These are phyloP conservation scores for Phylloscopus collybita DNA, from an alignment of 2,797 vertebrate genomes.

Conservation along the genomic window DNA sequence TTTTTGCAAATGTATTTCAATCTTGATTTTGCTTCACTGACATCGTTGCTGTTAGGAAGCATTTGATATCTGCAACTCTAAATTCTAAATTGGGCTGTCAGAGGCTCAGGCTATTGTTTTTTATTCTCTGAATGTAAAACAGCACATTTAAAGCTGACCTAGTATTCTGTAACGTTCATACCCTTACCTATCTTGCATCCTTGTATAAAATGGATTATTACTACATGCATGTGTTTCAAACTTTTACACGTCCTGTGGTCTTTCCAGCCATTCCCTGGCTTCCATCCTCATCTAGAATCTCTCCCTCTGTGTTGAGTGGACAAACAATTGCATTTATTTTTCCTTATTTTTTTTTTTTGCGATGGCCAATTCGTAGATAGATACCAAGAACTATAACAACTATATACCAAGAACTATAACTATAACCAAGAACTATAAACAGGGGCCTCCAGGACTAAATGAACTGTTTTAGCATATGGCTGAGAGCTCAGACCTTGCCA, in stretches of 20 bases:
- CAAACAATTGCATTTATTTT: not conserved
- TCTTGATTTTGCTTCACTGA: not conserved
- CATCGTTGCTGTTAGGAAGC: not conserved
- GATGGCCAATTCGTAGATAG: not conserved
- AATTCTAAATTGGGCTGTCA: not conserved
- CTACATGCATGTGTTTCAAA: not conserved
- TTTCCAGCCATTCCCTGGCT: not conserved
- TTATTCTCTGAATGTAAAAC: not conserved
- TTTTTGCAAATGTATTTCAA: not conserved
- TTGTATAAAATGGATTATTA: not conserved
- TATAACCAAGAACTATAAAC: not conserved
- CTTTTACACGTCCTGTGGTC: not conserved
- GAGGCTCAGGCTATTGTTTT: not conserved
- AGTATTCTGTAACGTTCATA: not conserved
- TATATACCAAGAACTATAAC: not conserved
- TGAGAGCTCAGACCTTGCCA: slow-evolving; percentile 12
- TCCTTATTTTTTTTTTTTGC: not conserved
- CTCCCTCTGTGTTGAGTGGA: not conserved
- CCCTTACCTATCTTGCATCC: not conserved
- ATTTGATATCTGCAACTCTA: not conserved
- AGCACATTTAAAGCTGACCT: not conserved
- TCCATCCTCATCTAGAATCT: not conserved
- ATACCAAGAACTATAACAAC: not conserved
- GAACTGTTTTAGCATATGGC: not conserved
- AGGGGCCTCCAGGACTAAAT: not conserved